These are phyloP conservation scores for Wiebesia pumilae DNA, from an alignment of 1,140 invertebrate species.

Conservation along the genomic window DNA sequence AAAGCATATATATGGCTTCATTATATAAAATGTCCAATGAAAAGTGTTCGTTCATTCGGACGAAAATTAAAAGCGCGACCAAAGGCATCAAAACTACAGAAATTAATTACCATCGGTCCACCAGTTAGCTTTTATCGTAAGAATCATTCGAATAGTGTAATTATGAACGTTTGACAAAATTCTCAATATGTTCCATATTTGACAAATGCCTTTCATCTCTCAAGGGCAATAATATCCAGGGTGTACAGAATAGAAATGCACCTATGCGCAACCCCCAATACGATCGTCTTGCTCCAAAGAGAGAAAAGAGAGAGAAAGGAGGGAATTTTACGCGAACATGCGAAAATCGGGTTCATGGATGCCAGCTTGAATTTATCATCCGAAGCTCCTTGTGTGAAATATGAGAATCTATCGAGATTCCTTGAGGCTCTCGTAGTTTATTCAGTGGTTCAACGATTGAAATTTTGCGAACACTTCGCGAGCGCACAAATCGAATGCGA, in stretches of 20 bases:
- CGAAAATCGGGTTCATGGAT: slow-evolving; percentile 9
- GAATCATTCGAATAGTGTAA: not conserved
- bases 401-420: slow-evolving; percentile 38
- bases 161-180: not conserved
- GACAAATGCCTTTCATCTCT: not conserved
- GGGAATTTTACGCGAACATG: not conserved
- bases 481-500: not conserved
- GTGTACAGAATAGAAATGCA: not conserved
- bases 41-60: too few relatives aligned
- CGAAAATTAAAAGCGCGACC: too few relatives aligned
- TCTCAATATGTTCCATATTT: slow-evolving; percentile 16
- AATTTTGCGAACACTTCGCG: slow-evolving; percentile 15
- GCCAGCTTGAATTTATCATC: slow-evolving; percentile 41
- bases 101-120: too few relatives aligned
- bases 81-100: too few relatives aligned
- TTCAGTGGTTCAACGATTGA: slow-evolving; percentile 35
- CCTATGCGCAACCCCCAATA: not conserved
- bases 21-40: too few relatives aligned
- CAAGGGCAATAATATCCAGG: slow-evolving; percentile 17
- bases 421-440: slow-evolving; percentile 20
- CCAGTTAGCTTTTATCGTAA: not conserved
- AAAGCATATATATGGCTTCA: too few relatives aligned
- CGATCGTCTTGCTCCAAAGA: not conserved
- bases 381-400: slow-evolving; percentile 5
- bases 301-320: not conserved